A percentile compares a stretch with the other conserved stretches of the same genome.
These are phyloP conservation scores for Ditula angustiorana DNA, from an alignment of 2,888 invertebrate genomes.

Conservation along the genomic window DNA sequence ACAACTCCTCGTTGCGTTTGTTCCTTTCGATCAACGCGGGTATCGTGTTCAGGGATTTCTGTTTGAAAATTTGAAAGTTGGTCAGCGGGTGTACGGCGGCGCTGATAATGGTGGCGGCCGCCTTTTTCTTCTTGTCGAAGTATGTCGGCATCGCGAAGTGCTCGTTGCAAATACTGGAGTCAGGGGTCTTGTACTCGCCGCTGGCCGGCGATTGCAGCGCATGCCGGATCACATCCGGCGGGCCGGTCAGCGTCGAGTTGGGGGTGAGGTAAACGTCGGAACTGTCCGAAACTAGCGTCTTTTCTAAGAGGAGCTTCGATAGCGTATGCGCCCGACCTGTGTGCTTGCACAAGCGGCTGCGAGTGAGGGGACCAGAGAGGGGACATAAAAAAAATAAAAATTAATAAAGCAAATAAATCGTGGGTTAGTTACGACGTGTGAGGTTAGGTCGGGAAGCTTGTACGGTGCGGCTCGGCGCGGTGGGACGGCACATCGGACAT, in stretches of 20 bases:
- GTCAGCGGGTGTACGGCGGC: constrained; percentile 71
- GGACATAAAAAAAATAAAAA: constrained; percentile 61
- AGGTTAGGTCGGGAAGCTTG: constrained; percentile 15
- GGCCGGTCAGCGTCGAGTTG: constrained; percentile 63
- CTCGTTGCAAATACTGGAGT: constrained; percentile 56
- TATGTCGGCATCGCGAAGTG: constrained; percentile 79
- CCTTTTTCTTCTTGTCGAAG: constrained; percentile 74
- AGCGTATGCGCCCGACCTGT: constrained; percentile 55
- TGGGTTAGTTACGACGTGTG: constrained; percentile 41
- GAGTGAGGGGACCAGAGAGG: constrained; percentile 42
- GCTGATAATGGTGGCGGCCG: constrained; percentile 62
- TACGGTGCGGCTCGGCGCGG: neutral
- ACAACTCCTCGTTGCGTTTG: constrained; percentile 74
- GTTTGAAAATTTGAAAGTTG: constrained; percentile 79
- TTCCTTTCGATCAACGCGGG: constrained; percentile 70
- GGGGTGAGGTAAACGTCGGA: constrained; percentile 72
- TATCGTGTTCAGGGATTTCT: constrained; percentile 79
- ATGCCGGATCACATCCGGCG: constrained; percentile 70
- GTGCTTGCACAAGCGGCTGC: constrained; percentile 58
- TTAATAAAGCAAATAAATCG: constrained; percentile 62
- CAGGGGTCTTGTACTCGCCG: constrained; percentile 69
- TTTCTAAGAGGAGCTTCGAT: constrained; percentile 65
- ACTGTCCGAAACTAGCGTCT: constrained; percentile 57
- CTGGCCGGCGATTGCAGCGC: constrained; percentile 56
- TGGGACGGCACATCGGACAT: neutral